Evolutionary conservation across 1,140 invertebrate species (phyloP).

Genomic region (Euglossa dilemma): DNA sequence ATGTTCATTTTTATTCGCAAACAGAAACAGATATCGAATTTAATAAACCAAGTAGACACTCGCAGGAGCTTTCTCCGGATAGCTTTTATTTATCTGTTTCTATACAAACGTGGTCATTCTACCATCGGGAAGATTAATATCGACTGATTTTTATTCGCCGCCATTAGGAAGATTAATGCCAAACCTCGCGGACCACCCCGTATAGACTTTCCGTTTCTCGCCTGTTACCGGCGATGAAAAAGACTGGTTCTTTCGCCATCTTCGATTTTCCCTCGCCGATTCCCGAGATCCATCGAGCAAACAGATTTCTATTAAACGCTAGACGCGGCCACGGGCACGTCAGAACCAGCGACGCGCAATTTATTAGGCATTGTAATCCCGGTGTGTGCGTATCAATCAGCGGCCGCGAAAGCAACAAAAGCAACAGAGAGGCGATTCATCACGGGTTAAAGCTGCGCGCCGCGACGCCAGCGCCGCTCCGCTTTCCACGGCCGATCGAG

Average conservation of each 20-base stretch:
- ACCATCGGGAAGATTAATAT: too few species aligned
- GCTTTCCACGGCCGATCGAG: neutral
- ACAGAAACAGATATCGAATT: too few species aligned
- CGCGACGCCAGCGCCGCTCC: neutral
- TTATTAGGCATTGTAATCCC: constrained; percentile 44
- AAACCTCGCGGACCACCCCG: too few species aligned
- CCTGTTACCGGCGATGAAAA: neutral
- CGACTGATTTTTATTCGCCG: too few species aligned
- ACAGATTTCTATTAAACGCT: neutral
- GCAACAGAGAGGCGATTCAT: constrained; percentile 9
- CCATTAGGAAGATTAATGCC: too few species aligned
- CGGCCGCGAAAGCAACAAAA: constrained; percentile 26
- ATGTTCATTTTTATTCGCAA: too few species aligned
- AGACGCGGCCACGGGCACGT: neutral
- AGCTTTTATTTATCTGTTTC: too few species aligned
- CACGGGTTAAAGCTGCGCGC: neutral
- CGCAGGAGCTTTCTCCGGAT: too few species aligned
- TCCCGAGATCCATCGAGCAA: neutral
- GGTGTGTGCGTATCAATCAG: constrained; percentile 42
- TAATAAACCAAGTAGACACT: too few species aligned
- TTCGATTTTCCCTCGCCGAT: neutral
- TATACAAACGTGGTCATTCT: too few species aligned
- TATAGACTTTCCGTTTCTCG: neutral
- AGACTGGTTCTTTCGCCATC: neutral
- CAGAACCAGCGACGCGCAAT: constrained; percentile 18